phyloP scores from a whole-genome alignment of 2,888 invertebrate species.

The Aplocera efformata region DNA sequence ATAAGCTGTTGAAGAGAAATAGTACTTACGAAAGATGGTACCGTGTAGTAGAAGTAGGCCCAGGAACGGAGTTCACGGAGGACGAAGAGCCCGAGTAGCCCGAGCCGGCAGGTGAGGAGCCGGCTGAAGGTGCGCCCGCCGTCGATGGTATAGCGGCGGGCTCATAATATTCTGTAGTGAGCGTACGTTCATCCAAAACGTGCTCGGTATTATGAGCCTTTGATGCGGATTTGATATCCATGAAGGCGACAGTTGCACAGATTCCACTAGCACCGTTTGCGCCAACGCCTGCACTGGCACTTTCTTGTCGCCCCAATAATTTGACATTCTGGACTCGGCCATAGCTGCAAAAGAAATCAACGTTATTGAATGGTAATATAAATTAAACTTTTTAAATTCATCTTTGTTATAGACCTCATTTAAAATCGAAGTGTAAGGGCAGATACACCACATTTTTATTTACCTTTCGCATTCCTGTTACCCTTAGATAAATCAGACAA shows the following conservation, averaged over 20 bases:
- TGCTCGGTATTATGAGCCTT: slow-evolving; percentile 96
- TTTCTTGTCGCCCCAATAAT: slow-evolving; percentile 86
- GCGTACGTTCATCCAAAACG: slow-evolving; percentile 91
- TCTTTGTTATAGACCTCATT: no score
- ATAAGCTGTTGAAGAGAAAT: slow-evolving; percentile 3
- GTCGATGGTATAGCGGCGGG: slow-evolving; percentile 87
- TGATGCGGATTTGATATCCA: slow-evolving; percentile 97
- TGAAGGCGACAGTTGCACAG: slow-evolving; percentile 95
- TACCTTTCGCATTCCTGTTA: no score
- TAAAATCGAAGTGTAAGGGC: no score
- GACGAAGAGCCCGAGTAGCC: slow-evolving; percentile 83
- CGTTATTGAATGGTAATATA: not conserved
- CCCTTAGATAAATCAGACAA: no score
- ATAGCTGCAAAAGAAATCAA: slow-evolving; percentile 85
- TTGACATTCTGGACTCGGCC: slow-evolving; percentile 98
- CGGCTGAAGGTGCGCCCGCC: slow-evolving; percentile 78
- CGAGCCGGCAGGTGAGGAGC: slow-evolving; percentile 78
- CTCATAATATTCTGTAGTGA: slow-evolving; percentile 95
- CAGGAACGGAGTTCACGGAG: slow-evolving; percentile 77
- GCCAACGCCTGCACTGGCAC: slow-evolving; percentile 74
- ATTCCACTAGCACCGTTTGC: slow-evolving; percentile 81
- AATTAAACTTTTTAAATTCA: no score
- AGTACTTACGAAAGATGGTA: slow-evolving; percentile 74
- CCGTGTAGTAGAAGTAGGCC: slow-evolving; percentile 63
- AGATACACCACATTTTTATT: no score